phyloP scores from a whole-genome alignment of 2,797 vertebrate species.

The Xenops minutus region DNA sequence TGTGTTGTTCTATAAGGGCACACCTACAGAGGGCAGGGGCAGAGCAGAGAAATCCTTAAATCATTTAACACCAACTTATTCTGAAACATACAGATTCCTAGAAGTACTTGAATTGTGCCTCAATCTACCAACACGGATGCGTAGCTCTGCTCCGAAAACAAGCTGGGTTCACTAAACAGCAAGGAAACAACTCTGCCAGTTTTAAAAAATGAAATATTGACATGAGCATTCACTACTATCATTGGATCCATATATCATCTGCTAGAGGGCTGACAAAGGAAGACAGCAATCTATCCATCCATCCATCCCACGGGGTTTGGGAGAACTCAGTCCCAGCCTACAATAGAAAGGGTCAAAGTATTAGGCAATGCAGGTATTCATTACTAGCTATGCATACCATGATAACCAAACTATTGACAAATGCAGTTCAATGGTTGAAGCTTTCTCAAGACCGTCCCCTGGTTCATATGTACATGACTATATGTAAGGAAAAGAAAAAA shows the following conservation, averaged over 20 bases:
- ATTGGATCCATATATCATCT: neutral
- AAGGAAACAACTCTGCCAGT: neutral
- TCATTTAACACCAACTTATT: neutral
- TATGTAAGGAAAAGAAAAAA: neutral
- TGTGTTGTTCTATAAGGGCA: neutral
- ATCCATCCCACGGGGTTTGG: neutral
- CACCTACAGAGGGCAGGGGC: neutral
- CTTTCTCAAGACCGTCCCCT: neutral
- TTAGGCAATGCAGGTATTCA: neutral
- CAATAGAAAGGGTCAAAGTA: neutral
- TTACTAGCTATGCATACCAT: neutral
- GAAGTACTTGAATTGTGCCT: neutral
- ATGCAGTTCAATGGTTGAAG: neutral
- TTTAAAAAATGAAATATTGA: slow-evolving; percentile 2
- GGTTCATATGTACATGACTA: neutral
- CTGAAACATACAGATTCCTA: neutral
- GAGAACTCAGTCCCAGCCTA: neutral
- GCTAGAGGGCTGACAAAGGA: neutral
- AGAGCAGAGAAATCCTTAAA: neutral
- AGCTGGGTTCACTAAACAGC: neutral
- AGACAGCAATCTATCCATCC: neutral
- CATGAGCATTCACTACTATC: neutral
- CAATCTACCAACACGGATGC: neutral
- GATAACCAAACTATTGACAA: neutral
- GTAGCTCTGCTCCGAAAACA: neutral